Evolutionary conservation across 2,888 invertebrate genomes (phyloP).

Genomic region (Tenthredo amoena): DNA sequence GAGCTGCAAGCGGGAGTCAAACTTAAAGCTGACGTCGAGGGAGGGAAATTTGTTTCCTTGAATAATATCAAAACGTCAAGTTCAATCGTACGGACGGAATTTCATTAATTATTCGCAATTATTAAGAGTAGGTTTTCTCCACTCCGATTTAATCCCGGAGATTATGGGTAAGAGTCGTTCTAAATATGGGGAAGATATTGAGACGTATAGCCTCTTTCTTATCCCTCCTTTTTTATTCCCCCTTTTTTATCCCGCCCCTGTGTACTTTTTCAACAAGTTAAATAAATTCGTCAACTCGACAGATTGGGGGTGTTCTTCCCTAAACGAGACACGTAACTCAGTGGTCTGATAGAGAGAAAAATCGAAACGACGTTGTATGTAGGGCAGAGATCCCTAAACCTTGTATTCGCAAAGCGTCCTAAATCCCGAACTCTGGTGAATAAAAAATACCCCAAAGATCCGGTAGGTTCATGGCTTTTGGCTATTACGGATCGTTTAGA

Average conservation of each 20-base stretch:
- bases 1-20: not conserved
- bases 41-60: not conserved
- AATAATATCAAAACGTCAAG: not conserved
- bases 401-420: not conserved
- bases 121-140: not conserved
- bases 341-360: conserved; percentile 13
- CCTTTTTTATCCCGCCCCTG: not conserved
- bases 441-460: conserved; percentile 4
- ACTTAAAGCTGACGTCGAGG: not conserved
- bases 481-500: not conserved
- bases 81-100: not conserved
- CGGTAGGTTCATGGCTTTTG: not conserved
- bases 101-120: not conserved
- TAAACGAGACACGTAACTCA: conserved; percentile 30
- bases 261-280: not conserved
- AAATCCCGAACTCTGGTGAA: not conserved
- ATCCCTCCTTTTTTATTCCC: not conserved
- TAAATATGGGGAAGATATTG: not conserved
- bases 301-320: not conserved
- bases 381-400: conserved; percentile 28
- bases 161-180: not conserved
- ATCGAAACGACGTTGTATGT: not conserved
- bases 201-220: not conserved
- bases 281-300: conserved; percentile 36
- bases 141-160: not conserved